phyloP scores from a whole-genome alignment of 2,888 invertebrate genomes.

The Hydraecia micacea region DNA sequence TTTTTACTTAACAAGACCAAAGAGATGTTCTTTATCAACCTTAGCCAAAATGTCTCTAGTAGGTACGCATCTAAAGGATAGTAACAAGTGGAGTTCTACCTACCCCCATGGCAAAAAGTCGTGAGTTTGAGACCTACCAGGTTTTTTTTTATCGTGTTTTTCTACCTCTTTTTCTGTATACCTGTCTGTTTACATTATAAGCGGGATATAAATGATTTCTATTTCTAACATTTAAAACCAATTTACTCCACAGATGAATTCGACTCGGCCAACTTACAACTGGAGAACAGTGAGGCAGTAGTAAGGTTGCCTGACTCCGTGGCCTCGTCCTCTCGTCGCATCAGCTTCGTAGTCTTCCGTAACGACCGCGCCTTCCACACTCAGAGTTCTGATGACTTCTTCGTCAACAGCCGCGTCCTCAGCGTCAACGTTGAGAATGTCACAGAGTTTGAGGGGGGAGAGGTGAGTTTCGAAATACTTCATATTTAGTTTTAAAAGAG shows the following conservation, averaged over 20 bases:
- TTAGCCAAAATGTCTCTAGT: background rate
- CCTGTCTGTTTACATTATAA: background rate
- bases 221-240: background rate
- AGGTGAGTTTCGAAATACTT: constrained; percentile 73
- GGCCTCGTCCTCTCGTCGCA: constrained; percentile 73
- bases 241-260: constrained; percentile 72
- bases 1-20: background rate
- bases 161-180: background rate
- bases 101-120: background rate
- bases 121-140: background rate
- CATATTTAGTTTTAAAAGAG: background rate
- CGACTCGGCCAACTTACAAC: constrained; percentile 71
- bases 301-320: constrained; percentile 83
- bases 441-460: constrained; percentile 78
- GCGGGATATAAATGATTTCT: background rate
- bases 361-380: constrained; percentile 84
- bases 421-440: constrained; percentile 85
- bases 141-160: background rate
- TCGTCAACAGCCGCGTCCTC: constrained; percentile 87
- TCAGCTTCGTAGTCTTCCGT: constrained; percentile 87
- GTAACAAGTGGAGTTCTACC: background rate
- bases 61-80: background rate
- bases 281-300: constrained; percentile 80
- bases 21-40: background rate
- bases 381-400: constrained; percentile 41